Evolutionary conservation across 30 jellyfish, hydroid and myxozoan genomes (phyloP), one percentile per base, ranked within the genome.

Genomic region (Cassiopea andromeda): DNA sequence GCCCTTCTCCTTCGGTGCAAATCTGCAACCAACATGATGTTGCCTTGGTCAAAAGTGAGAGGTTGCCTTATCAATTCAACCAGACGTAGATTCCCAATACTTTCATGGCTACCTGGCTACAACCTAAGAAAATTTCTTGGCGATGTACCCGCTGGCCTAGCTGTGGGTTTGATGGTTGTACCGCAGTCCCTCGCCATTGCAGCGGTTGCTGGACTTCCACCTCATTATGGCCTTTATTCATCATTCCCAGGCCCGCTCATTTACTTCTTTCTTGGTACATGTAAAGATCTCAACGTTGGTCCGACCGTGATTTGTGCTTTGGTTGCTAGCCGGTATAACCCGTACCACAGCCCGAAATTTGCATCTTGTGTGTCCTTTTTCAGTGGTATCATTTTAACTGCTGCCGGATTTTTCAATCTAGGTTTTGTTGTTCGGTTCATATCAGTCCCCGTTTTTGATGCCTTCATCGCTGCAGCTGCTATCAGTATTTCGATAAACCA

Each of bases 181-280:
- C 98, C 98, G 9, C 97, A 89, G 76, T 70, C 97, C 13, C 83
- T 94, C 48, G 98, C 98, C 47, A 75, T 89, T 48, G 93, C 97
- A 9, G 44, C 95, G 2, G 84, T 94, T 44, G 98, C 98, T n/a
- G 96, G 96, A 5, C 92, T 94, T 7, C 96, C 98, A 17, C 87
- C 96, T 46, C 97, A 94, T 38, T 85, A 88, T 78, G 97, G 98
- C 69, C 89, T 94, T 38, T 94, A 94, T 71, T 68, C 97, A 10
- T 79, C 98, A 13, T 77, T 94, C 66, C 92, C 98, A 5, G 97
- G 96, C 44, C 93, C 92, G 10, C 75, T 94, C 44, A 72, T 88
- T 16, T 94, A 94, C 90, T 84, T 92, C 70, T 18, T 94, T 15
- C 85, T 94, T 85, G 98, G 98, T 61, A 90, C 97, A 50, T 73